These are phyloP conservation scores for Botia almorhae DNA, from an alignment of 2,797 vertebrate genomes.

Conservation along the genomic window DNA sequence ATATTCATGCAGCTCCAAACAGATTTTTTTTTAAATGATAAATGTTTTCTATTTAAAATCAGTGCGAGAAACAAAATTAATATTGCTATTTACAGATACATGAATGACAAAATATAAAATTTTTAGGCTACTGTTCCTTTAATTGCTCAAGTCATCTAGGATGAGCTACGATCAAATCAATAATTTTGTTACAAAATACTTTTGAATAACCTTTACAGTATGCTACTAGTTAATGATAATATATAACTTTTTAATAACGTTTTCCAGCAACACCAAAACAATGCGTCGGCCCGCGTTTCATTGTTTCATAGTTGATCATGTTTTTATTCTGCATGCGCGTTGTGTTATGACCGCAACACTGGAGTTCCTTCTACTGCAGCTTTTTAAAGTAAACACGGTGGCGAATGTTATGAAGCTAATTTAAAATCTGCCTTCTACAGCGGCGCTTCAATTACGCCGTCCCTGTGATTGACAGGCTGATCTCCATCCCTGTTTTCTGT, in stretches of 20 bases:
- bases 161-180: not conserved
- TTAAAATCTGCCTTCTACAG: conserved; percentile 32
- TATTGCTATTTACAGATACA: not conserved
- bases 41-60: not conserved
- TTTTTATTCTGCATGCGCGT: conserved; percentile 4
- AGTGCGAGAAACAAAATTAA: not conserved
- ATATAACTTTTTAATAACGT: not conserved
- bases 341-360: not conserved
- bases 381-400: conserved; percentile 15
- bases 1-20: too few relatives aligned
- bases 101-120: not conserved
- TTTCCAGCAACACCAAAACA: not conserved
- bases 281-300: not conserved
- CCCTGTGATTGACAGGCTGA: conserved; percentile 33
- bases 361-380: not conserved
- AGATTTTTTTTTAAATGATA: too few relatives aligned
- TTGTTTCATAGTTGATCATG: not conserved
- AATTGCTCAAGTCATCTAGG: not conserved
- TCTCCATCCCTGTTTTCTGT: conserved; percentile 10
- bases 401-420: conserved; percentile 36
- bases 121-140: not conserved
- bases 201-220: not conserved
- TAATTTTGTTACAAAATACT: not conserved
- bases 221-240: not conserved
- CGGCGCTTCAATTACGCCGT: conserved; percentile 25